These are phyloP conservation scores for Pteropus alecto DNA, from an alignment of 2,113 vertebrate genomes.

Conservation along the genomic window DNA sequence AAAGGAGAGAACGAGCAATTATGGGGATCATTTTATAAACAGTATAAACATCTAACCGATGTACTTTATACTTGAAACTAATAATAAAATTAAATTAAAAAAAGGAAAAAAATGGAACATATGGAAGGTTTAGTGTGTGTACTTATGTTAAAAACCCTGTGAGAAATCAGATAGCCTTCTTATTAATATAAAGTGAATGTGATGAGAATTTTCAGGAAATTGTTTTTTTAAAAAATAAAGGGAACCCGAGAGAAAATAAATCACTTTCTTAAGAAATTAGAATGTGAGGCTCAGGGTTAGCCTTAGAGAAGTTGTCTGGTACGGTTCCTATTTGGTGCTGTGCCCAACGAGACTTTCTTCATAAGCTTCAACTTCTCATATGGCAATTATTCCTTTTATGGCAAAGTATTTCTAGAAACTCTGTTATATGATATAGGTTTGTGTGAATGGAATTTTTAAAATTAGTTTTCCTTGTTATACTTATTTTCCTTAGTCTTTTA, in stretches of 20 bases:
- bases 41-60: too few species aligned
- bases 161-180: background rate
- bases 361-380: background rate
- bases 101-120: rapidly evolving
- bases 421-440: background rate
- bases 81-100: too few species aligned
- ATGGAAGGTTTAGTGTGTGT: background rate
- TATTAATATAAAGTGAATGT: background rate
- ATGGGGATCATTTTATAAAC: too few species aligned
- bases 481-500: background rate
- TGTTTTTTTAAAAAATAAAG: background rate
- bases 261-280: background rate
- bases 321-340: too few species aligned
- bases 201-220: background rate
- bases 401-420: background rate
- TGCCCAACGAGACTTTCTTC: background rate
- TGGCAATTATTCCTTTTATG: background rate
- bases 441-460: background rate
- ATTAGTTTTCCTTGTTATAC: background rate
- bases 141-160: background rate
- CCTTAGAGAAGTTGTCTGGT: background rate
- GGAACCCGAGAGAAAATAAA: background rate
- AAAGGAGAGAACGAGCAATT: too few species aligned
- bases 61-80: too few species aligned
- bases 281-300: background rate